Evolutionary conservation across 2,797 vertebrate species (phyloP).

Genomic region (Podarcis siculus): DNA sequence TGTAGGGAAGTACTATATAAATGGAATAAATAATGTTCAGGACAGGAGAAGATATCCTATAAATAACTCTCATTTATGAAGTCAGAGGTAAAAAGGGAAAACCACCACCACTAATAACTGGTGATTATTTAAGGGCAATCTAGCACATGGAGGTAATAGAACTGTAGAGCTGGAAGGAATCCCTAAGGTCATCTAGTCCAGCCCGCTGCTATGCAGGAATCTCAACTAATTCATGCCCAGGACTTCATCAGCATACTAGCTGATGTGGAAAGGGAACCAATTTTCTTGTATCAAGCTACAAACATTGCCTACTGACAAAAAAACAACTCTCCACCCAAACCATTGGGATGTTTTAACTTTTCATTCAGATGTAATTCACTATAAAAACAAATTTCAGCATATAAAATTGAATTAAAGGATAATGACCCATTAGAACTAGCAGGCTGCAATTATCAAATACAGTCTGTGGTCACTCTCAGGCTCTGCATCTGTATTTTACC

Average conservation of each 20-base stretch:
- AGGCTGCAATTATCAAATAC: not conserved
- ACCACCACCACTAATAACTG: too few species aligned
- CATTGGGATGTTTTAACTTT: not conserved
- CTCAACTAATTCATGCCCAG: too few species aligned
- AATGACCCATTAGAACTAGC: not conserved
- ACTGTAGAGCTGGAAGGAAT: too few species aligned
- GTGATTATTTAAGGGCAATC: not conserved
- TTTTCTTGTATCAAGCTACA: not conserved
- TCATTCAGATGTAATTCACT: not conserved
- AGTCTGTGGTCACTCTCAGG: not conserved
- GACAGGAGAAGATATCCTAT: not conserved
- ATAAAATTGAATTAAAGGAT: not conserved
- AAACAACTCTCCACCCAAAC: too few species aligned
- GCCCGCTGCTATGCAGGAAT: too few species aligned
- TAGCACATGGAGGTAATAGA: too few species aligned
- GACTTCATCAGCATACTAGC: not conserved
- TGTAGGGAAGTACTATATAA: not conserved
- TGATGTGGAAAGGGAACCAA: not conserved
- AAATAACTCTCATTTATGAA: not conserved
- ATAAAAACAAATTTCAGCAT: not conserved
- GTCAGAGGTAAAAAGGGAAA: not conserved
- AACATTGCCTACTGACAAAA: not conserved
- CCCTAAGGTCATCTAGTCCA: too few species aligned
- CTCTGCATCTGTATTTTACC: not conserved
- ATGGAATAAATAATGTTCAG: not conserved